Percentiles rank a stretch among this genome's conserved stretches.
These are phyloP conservation scores for Pristionchus entomophagus DNA, from an alignment of 2,888 invertebrate species.

Conservation along the genomic window DNA sequence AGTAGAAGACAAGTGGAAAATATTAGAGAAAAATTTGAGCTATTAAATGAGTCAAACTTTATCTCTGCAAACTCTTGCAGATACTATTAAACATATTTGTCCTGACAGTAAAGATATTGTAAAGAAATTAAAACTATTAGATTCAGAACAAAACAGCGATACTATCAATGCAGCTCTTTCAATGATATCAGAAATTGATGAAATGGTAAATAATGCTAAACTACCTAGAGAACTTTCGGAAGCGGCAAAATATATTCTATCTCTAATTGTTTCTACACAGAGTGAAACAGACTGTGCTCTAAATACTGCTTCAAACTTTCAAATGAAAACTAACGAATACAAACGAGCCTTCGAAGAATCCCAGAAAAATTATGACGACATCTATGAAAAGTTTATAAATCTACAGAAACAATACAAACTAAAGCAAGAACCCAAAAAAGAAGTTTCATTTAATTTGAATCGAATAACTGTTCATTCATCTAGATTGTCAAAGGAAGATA, in stretches of 20 bases:
- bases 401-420: too few relatives aligned
- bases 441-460: constrained; percentile 3
- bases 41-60: constrained; percentile 10
- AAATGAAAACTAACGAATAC: neutral
- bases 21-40: neutral
- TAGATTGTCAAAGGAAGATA: neutral
- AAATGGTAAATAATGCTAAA: neutral
- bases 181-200: neutral
- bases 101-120: constrained; percentile 6
- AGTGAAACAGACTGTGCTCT: neutral
- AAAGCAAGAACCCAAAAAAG: neutral
- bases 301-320: neutral
- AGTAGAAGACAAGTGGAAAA: too few relatives aligned
- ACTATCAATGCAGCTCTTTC: neutral
- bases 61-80: neutral
- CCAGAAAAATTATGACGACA: neutral
- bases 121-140: neutral
- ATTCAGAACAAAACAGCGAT: constrained; percentile 4
- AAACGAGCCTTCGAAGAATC: constrained; percentile 15
- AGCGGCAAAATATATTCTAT: neutral
- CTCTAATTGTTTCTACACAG: neutral
- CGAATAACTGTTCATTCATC: neutral
- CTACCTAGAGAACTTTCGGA: neutral
- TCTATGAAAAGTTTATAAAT: too few relatives aligned
- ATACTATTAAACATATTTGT: constrained; percentile 2